Base-by-base conservation (phyloP, 2,888 invertebrate genomes). In the Leuctra nigra region DNA sequence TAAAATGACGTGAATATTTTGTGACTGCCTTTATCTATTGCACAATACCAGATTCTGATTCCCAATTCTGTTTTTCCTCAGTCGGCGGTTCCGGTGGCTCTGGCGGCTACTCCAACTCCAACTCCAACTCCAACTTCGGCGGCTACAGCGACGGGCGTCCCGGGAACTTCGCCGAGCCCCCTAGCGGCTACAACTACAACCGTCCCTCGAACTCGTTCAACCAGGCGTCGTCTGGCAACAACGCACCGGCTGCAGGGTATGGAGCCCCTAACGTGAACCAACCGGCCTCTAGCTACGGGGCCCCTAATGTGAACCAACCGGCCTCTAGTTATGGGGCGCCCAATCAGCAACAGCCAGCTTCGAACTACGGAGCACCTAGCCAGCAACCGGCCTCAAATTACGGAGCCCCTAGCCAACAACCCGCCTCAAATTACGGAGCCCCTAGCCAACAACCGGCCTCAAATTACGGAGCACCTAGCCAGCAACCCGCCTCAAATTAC, bases 211-310 rank as follows among this genome's bases (percentile, higher is more conserved):
- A 39, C 39, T 39, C n/a, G 16, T 16, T 16, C 36, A 36, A 16
- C 11, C n/a, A n/a, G n/a, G 36, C 39, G 2, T 20, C 39, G 4
- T 39, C 39, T 6, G 9, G 18, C 2, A 39, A 11, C 39, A 18
- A 39, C 39, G 4, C 20, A 14, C 39, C 39, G 9, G 39, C 39
- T 11, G 36, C 36, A 13, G n/a, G n/a, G n/a, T 55, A 55, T 33
- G 52, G 52, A 13, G 55, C 58, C 24, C 54, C 55, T 23, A 41
- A 18, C 25, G 24, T 22, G 44, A 56, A 13, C 68, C 68, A 52
- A 53, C 68, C 56, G 11, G 56, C 59, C 63, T 71, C 72, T 54
- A 75, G 71, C 54, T 79, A 78, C 60, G 77, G 78, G 4, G 74
- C 71, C 16, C 48, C 58, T 6, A n/a, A n/a, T n/a, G n/a, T n/a